phyloP scores from a whole-genome alignment of 2,888 invertebrate species.

The Aromia moschata region DNA sequence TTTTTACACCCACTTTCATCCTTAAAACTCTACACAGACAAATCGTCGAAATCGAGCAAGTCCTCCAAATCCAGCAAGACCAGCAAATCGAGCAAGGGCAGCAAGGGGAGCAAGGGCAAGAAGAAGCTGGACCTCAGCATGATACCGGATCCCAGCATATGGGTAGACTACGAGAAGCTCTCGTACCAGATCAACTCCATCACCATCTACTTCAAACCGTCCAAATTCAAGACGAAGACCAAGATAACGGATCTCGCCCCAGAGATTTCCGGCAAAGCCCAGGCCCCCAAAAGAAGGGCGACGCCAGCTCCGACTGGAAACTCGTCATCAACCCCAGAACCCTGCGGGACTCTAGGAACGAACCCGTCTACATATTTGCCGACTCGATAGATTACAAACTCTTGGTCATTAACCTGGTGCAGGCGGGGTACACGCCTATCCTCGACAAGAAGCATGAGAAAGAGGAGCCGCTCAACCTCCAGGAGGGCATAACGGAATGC shows the following conservation, averaged over 20 bases:
- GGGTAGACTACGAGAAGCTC: conserved; percentile 54
- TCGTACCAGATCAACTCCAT: conserved; percentile 43
- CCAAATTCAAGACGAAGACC: conserved; percentile 46
- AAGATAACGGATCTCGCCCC: conserved; percentile 46
- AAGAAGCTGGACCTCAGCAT: conserved; percentile 30
- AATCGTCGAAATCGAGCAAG: conserved; percentile 17
- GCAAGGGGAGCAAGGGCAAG: conserved; percentile 29
- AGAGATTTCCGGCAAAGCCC: background rate
- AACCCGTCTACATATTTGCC: conserved; percentile 55
- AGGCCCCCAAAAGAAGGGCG: background rate
- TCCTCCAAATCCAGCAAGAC: conserved; percentile 5
- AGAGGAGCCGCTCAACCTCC: background rate
- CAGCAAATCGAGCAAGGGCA: conserved; percentile 17
- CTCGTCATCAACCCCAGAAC: conserved; percentile 41
- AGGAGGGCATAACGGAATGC: conserved; percentile 2
- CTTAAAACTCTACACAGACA: no score
- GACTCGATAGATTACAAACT: conserved; percentile 54
- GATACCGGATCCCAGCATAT: conserved; percentile 30
- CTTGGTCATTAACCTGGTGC: conserved; percentile 51
- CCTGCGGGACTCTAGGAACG: conserved; percentile 47
- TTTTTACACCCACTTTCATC: no score
- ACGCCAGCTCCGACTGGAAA: conserved; percentile 26
- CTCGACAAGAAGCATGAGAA: conserved; percentile 14
- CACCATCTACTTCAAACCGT: conserved; percentile 54
- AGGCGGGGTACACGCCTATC: conserved; percentile 43